Percentiles rank a stretch among this genome's conserved stretches.
phyloP scores from a whole-genome alignment of 2,797 vertebrate species.

The Bufotes viridis region DNA sequence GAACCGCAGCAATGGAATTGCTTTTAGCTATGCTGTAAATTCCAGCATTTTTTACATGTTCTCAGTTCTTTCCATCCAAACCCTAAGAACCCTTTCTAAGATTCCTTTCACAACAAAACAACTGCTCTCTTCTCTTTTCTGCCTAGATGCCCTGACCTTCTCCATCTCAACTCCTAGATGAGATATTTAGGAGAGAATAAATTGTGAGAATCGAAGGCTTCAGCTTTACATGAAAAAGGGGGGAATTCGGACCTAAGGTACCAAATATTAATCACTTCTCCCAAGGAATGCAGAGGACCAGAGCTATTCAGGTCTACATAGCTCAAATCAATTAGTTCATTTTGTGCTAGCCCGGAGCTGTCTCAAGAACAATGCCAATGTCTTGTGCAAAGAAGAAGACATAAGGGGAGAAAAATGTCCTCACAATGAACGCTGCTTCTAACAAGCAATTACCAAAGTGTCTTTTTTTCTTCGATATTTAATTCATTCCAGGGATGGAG shows the following conservation, averaged over 20 bases:
- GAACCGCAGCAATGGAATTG: constrained; percentile 11
- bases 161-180: constrained; percentile 64
- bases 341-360: constrained; percentile 74
- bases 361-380: constrained; percentile 72
- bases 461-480: constrained; percentile 71
- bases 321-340: constrained; percentile 75
- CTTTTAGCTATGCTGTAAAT: constrained; percentile 54
- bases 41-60: constrained; percentile 60
- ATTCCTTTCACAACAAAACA: constrained; percentile 57
- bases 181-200: constrained; percentile 68
- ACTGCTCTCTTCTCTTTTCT: constrained; percentile 14
- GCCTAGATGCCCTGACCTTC: constrained; percentile 63
- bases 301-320: constrained; percentile 69
- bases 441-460: constrained; percentile 78
- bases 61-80: constrained; percentile 55
- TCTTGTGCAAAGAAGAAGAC: constrained; percentile 71
- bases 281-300: constrained; percentile 72
- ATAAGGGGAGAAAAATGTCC: constrained; percentile 65
- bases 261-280: constrained; percentile 75
- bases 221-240: constrained; percentile 72
- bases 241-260: constrained; percentile 70
- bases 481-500: constrained; percentile 70
- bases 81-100: constrained; percentile 36
- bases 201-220: constrained; percentile 70
- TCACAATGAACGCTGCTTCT: constrained; percentile 73